Percentiles rank a stretch among this genome's conserved stretches.
Conservation (phyloP, 2,888 invertebrate genomes). For the Lysandra coridon region DNA sequence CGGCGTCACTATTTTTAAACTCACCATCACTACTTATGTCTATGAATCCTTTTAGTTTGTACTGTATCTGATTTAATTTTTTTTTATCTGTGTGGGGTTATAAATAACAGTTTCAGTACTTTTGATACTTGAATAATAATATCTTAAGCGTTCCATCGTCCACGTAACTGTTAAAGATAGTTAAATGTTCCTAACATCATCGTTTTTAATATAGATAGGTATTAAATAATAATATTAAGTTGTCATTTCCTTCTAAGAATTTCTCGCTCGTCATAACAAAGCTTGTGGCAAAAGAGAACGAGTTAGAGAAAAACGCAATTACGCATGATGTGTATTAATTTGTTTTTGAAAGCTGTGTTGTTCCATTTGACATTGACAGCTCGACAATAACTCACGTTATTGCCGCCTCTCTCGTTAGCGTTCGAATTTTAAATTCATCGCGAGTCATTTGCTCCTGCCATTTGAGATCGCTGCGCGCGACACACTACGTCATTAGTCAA, state of each 20-base stretch:
- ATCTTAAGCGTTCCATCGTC: too few species aligned
- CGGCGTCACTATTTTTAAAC: constrained; percentile 54
- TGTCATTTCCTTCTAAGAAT: not conserved
- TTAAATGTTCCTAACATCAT: too few species aligned
- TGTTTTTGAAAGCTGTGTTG: constrained; percentile 33
- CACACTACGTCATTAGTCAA: constrained; percentile 79
- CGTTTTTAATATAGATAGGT: too few species aligned
- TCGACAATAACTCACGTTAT: constrained; percentile 61
- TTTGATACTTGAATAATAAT: too few species aligned
- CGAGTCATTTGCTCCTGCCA: constrained; percentile 74
- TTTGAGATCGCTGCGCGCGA: constrained; percentile 72
- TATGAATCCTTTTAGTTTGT: constrained; percentile 32
- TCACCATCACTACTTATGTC: constrained; percentile 30
- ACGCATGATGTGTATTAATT: constrained; percentile 25
- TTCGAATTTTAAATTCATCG: constrained; percentile 78
- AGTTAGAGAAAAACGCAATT: constrained; percentile 14
- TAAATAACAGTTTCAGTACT: not conserved
- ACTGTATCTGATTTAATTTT: not conserved
- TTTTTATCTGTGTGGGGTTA: not conserved
- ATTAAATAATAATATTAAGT: not conserved
- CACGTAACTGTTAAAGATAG: too few species aligned
- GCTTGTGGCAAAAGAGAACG: not conserved
- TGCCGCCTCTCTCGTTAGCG: constrained; percentile 73
- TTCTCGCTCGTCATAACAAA: not conserved
- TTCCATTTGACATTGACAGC: constrained; percentile 42